phyloP scores from a whole-genome alignment of 2,888 invertebrate species.

The Zhengitettix transpicula region DNA sequence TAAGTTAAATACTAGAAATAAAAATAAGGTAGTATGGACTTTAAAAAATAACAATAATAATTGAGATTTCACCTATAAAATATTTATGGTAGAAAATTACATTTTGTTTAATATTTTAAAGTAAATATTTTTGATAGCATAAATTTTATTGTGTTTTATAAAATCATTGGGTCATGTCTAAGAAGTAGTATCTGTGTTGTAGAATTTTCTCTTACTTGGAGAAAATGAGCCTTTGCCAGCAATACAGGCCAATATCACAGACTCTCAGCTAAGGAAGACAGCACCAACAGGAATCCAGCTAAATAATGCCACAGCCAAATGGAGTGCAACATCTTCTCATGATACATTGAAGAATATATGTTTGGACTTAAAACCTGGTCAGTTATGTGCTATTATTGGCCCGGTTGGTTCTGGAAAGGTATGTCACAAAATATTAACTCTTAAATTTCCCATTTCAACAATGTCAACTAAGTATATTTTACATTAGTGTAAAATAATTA shows the following conservation, averaged over 20 bases:
- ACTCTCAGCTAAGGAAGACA: neutral
- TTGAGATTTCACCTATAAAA: no score
- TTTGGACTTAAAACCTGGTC: constrained; percentile 33
- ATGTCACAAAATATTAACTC: neutral
- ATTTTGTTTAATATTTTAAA: no score
- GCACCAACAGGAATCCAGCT: neutral
- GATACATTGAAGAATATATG: constrained; percentile 31
- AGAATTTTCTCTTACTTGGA: constrained; percentile 5
- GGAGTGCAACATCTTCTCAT: constrained; percentile 1
- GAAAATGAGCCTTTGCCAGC: neutral
- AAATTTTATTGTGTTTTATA: no score
- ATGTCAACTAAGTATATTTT: no score
- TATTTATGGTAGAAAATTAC: no score
- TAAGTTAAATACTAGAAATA: no score
- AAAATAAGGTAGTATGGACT: no score
- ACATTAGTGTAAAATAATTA: no score
- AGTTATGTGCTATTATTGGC: constrained; percentile 62
- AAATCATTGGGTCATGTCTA: no score
- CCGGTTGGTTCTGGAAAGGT: constrained; percentile 34
- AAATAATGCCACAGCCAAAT: neutral
- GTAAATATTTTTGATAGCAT: no score
- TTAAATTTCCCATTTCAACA: no score
- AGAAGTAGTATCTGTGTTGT: neutral
- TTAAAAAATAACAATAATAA: no score
- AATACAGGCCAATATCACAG: neutral